These are phyloP conservation scores for Meteorus colon DNA, from an alignment of 2,888 invertebrate species.

Conservation along the genomic window DNA sequence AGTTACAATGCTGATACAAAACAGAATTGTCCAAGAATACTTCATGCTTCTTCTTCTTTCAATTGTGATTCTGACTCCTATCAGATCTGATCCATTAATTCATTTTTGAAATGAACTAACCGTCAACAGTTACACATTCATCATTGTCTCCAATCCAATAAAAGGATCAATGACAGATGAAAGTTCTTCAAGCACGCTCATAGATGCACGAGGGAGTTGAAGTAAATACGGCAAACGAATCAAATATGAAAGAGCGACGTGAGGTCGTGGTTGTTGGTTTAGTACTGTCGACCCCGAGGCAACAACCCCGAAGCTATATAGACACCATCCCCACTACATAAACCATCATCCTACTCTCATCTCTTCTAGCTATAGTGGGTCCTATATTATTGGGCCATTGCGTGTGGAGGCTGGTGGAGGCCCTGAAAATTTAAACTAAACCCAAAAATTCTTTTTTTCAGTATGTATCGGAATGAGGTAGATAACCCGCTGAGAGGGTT, in stretches of 20 bases:
- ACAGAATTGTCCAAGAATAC: not conserved
- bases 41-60: not conserved
- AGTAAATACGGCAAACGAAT: not conserved
- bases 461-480: not conserved
- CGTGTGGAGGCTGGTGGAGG: not conserved
- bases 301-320: constrained; percentile 47
- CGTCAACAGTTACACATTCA: not conserved
- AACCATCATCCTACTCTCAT: not conserved
- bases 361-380: not conserved
- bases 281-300: constrained; percentile 53
- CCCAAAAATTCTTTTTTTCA: constrained; percentile 9
- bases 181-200: not conserved
- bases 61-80: no score
- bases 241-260: not conserved
- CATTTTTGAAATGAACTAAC: not conserved
- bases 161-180: not conserved
- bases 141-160: not conserved
- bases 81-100: not conserved
- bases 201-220: not conserved
- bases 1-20: not conserved
- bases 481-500: constrained; percentile 58
- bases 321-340: constrained; percentile 17
- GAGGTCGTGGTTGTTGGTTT: not conserved
- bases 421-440: not conserved
- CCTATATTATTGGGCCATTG: not conserved